A percentile compares a stretch with the other conserved stretches of the same genome.
Evolutionary conservation across 2,888 invertebrate genomes (phyloP).

Genomic region (Dicyrtomina minuta): DNA sequence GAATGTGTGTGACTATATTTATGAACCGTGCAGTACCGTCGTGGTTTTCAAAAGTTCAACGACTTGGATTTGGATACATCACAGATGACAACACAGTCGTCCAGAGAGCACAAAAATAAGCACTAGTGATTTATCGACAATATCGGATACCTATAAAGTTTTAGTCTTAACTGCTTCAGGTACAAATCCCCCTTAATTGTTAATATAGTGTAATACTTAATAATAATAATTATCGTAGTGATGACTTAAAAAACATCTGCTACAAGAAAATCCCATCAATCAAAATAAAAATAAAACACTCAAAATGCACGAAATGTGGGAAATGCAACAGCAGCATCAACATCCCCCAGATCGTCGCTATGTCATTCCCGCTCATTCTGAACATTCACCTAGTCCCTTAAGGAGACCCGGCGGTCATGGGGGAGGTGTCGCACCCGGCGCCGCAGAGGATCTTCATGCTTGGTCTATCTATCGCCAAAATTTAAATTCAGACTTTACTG

Average conservation of each 20-base stretch:
- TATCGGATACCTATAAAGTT: too few relatives aligned
- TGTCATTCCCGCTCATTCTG: conserved; percentile 20
- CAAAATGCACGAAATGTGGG: conserved; percentile 58
- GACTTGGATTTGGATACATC: too few relatives aligned
- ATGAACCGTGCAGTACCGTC: too few relatives aligned
- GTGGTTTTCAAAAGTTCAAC: too few relatives aligned
- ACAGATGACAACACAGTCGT: too few relatives aligned
- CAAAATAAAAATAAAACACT: not conserved
- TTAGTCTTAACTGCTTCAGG: too few relatives aligned
- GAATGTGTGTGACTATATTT: too few relatives aligned
- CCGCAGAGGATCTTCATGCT: conserved; percentile 90
- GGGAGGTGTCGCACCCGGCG: conserved; percentile 60
- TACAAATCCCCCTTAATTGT: too few relatives aligned
- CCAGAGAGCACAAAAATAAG: too few relatives aligned
- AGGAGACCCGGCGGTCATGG: conserved; percentile 11
- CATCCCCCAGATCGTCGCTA: conserved; percentile 32
- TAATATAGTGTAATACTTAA: too few relatives aligned
- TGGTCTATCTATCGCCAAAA: conserved; percentile 92
- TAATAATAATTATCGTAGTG: not conserved
- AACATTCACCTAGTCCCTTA: conserved; percentile 32
- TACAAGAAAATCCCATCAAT: not conserved
- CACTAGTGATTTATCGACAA: too few relatives aligned
- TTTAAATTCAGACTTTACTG: conserved; percentile 91
- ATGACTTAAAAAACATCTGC: not conserved
- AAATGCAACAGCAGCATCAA: conserved; percentile 55